Conservation (phyloP, 2,113 vertebrate species). For the Nerophis lumbriciformis region DNA sequence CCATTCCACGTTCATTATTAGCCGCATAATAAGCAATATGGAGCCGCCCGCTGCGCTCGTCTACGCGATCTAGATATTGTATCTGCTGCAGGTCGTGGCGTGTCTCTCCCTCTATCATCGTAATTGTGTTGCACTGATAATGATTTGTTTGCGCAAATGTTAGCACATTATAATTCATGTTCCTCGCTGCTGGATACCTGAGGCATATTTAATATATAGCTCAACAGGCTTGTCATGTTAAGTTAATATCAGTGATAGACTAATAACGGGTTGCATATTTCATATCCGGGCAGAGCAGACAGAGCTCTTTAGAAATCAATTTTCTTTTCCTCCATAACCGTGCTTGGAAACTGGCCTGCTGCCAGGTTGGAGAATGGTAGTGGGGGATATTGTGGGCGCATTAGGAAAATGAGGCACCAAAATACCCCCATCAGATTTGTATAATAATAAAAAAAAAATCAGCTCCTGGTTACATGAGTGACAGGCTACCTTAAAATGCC, state of each 20-base stretch:
- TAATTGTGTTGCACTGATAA: conserved; percentile 16
- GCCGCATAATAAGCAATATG: conserved; percentile 37
- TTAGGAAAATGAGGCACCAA: conserved; percentile 32
- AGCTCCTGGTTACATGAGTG: not conserved
- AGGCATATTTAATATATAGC: conserved; percentile 50
- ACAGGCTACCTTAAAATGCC: conserved; percentile 12
- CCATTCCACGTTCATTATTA: conserved; percentile 40
- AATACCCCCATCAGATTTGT: conserved; percentile 25
- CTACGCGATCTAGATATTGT: conserved; percentile 27
- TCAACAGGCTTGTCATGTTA: conserved; percentile 44
- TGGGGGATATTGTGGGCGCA: conserved; percentile 24
- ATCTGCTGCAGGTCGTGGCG: conserved; percentile 12
- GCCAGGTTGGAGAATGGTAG: conserved; percentile 42
- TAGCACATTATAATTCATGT: conserved; percentile 22
- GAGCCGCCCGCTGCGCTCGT: conserved; percentile 8
- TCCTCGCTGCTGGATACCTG: conserved; percentile 18
- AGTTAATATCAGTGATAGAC: conserved; percentile 50
- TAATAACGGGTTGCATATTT: conserved; percentile 57
- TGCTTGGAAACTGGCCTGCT: conserved; percentile 45
- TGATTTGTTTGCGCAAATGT: conserved; percentile 34
- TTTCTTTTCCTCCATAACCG: conserved; percentile 57
- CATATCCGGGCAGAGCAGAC: conserved; percentile 45
- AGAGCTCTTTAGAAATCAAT: conserved; percentile 65
- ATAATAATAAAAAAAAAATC: not conserved
- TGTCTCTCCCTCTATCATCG: conserved; percentile 15